Percentiles rank a stretch among this genome's conserved stretches.
Evolutionary conservation across 2,888 invertebrate species (phyloP).

Genomic region (Caenorhabditis japonica): DNA sequence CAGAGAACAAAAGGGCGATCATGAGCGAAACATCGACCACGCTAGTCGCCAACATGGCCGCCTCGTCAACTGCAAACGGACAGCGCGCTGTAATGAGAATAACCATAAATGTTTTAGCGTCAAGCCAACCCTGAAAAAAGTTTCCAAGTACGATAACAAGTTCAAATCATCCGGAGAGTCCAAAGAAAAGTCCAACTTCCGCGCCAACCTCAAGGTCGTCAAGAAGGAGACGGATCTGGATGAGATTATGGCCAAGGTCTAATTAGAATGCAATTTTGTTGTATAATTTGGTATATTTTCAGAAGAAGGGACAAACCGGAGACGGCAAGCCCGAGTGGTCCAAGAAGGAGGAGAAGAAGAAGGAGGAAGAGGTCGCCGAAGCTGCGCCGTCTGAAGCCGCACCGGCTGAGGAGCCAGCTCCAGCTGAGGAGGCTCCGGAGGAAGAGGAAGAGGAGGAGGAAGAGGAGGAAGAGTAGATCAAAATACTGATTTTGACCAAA

Average conservation of each 20-base stretch:
- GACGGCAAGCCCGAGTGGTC: slow-evolving; percentile 77
- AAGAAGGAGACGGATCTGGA: slow-evolving; percentile 90
- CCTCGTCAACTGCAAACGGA: too few species aligned
- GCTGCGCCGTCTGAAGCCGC: slow-evolving; percentile 21
- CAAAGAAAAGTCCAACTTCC: slow-evolving; percentile 90
- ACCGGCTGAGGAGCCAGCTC: slow-evolving; percentile 49
- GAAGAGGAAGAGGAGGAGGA: slow-evolving; percentile 56
- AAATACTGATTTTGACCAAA: neutral
- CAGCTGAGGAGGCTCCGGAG: slow-evolving; percentile 53
- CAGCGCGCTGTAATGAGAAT: too few species aligned
- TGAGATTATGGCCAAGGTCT: slow-evolving; percentile 59
- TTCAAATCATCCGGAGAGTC: slow-evolving; percentile 66
- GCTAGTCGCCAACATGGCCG: too few species aligned
- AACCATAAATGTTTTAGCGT: slow-evolving; percentile 62
- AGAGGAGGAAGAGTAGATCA: slow-evolving; percentile 24
- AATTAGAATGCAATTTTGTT: neutral
- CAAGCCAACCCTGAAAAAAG: slow-evolving; percentile 86
- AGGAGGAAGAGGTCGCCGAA: slow-evolving; percentile 45
- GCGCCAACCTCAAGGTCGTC: slow-evolving; percentile 97
- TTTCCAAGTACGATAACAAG: slow-evolving; percentile 98
- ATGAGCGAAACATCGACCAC: too few species aligned
- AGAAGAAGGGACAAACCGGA: slow-evolving; percentile 64
- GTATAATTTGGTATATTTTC: slow-evolving; percentile 6
- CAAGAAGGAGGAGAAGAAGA: slow-evolving; percentile 65
- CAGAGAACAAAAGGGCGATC: too few species aligned